phyloP scores from a whole-genome alignment of 1,140 invertebrate genomes.

The Pseudachorutes palmiensis region DNA sequence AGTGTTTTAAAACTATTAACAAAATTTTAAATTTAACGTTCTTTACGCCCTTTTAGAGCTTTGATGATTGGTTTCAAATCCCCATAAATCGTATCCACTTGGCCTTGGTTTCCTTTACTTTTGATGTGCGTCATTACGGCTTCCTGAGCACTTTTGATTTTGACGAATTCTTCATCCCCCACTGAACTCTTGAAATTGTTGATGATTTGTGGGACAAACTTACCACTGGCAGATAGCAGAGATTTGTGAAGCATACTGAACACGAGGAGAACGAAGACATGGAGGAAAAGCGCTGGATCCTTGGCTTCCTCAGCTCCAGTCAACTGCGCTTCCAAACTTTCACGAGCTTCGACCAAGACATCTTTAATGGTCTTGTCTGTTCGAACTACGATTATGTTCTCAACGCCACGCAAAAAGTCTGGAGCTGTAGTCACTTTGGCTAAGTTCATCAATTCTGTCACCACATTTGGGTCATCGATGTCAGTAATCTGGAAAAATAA shows the following conservation, averaged over 20 bases:
- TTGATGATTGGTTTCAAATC: conserved; percentile 20
- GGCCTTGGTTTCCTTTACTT: conserved; percentile 83
- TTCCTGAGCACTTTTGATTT: conserved; percentile 59
- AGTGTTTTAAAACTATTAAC: background rate
- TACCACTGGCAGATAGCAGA: conserved; percentile 81
- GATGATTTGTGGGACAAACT: conserved; percentile 75
- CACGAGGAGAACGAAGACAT: conserved; percentile 67
- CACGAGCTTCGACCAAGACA: conserved; percentile 65
- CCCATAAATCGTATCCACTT: conserved; percentile 42
- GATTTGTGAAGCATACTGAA: conserved; percentile 70
- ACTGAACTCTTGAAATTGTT: conserved; percentile 64
- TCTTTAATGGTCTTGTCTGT: conserved; percentile 55
- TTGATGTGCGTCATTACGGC: conserved; percentile 66
- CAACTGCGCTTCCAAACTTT: conserved; percentile 70
- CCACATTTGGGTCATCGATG: conserved; percentile 55
- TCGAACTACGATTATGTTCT: conserved; percentile 53
- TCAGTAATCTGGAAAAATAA: conserved; percentile 47
- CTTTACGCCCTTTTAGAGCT: background rate
- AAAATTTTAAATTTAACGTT: background rate
- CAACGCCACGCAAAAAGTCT: conserved; percentile 74
- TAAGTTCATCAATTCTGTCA: conserved; percentile 71
- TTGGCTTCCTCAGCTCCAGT: conserved; percentile 47
- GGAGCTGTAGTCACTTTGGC: conserved; percentile 58
- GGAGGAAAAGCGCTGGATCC: conserved; percentile 75
- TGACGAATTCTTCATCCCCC: conserved; percentile 81